Evolutionary conservation across 2,113 vertebrate species (phyloP).

Genomic region (Gorsachius goisagi): DNA sequence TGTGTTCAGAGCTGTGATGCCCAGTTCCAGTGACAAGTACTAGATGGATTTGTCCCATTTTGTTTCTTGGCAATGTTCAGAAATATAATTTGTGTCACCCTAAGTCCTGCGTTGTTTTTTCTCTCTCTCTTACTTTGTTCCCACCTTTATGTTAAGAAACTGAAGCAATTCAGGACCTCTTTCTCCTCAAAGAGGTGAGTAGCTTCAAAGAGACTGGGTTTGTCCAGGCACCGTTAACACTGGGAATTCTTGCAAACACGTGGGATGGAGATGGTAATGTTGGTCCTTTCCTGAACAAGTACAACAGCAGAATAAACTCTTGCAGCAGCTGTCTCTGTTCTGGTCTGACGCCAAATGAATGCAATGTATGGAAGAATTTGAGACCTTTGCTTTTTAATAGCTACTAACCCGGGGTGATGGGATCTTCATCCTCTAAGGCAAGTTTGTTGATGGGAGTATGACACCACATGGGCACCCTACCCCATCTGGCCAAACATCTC

Average conservation of each 20-base stretch:
- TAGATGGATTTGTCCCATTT: constrained; percentile 53
- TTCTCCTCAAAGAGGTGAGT: not conserved
- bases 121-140: not conserved
- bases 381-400: not conserved
- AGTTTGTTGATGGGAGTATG: not conserved
- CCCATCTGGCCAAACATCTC: not conserved
- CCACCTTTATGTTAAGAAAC: not conserved
- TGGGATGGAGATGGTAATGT: not conserved
- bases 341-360: not conserved
- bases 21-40: constrained; percentile 46
- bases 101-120: not conserved
- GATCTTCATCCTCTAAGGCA: not conserved
- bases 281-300: not conserved
- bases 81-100: constrained; percentile 69
- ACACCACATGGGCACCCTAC: fast-evolving
- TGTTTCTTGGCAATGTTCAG: constrained; percentile 58
- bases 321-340: not conserved
- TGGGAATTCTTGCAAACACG: not conserved
- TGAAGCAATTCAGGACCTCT: not conserved
- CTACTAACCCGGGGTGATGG: not conserved
- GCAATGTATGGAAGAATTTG: not conserved
- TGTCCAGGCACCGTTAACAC: not conserved
- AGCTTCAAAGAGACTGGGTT: not conserved
- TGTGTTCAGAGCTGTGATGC: constrained; percentile 55
- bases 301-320: not conserved